Evolutionary conservation across 2,797 vertebrate genomes (phyloP), one percentile per base, ranked within the genome.

Genomic region (Pachyuromys duprasi): DNA sequence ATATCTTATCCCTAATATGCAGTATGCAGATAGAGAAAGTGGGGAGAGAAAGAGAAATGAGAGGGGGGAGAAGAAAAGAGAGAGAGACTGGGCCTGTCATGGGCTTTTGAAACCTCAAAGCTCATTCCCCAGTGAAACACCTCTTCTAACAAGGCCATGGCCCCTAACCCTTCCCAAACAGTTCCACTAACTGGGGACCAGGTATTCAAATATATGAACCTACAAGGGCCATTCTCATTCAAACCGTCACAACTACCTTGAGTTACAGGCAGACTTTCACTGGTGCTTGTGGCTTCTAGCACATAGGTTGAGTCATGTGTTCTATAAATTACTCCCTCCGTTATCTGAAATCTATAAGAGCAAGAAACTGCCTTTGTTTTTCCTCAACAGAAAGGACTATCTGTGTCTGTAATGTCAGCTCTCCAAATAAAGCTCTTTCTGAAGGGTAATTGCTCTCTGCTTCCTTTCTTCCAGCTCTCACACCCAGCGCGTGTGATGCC

Each of bases 121-220:
- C n/a, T 53, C n/a, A 81, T 7, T 62, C 55, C 14, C 79, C 14
- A 39, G n/a, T 62, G 26, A 81, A 14, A 62, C 13, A 28, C 14
- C 14, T 81, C 24, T 62, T 81, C 57, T 39, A 42, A 62, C 13
- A 62, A 81, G 57, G n/a, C 24, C 24, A 28, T 7, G 62, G 24
- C 55, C 39, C 36, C 22, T 81, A 81, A 62, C 28, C 79, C 79
- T 81, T 62, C n/a, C 57, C 79, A 81, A 81, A 62, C 79, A 62
- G 57, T 62, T 62, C 57, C 24, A 62, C n/a, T 17, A 39, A 60
- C n/a, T 62, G n/a, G 22, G 7, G 55, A 14, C 36, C 15, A 81
- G 22, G 36, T 53, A 39, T 62, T 62, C n/a, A 81, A 81, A 39
- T 5, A 22, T 36, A 9, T 28, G 57, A 39, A 28, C 57, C 57